These are phyloP conservation scores for Phaethornis superciliosus DNA, from an alignment of 2,113 vertebrate genomes.

Conservation along the genomic window DNA sequence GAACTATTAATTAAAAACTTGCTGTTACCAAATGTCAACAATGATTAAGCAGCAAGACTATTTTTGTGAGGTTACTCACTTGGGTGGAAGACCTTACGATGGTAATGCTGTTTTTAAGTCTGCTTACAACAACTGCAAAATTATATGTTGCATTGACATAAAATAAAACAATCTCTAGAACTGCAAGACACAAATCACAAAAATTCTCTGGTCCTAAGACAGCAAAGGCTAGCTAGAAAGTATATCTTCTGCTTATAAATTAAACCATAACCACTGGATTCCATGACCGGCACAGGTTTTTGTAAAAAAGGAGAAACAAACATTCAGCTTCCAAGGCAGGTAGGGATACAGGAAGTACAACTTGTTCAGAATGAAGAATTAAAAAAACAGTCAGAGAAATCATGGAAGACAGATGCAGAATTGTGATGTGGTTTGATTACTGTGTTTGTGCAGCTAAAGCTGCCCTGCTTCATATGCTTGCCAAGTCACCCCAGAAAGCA, in stretches of 20 bases:
- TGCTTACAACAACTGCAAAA: background rate
- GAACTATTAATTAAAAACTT: slow-evolving; percentile 12
- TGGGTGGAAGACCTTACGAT: background rate
- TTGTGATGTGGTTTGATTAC: background rate
- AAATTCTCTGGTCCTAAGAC: background rate
- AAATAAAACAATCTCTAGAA: background rate
- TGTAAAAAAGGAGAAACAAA: background rate
- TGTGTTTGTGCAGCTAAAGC: background rate
- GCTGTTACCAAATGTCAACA: background rate
- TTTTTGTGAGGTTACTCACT: slow-evolving; percentile 4
- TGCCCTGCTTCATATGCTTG: background rate
- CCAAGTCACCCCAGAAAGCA: background rate
- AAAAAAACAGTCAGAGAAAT: background rate
- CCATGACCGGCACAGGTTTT: background rate
- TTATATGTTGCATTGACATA: background rate
- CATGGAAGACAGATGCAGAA: background rate
- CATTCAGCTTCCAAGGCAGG: background rate
- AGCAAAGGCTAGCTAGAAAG: background rate
- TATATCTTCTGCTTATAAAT: background rate
- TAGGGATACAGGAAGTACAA: background rate
- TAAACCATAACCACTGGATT: background rate
- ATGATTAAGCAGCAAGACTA: background rate
- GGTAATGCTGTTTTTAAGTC: background rate
- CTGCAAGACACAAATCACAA: background rate
- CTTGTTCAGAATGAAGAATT: background rate